Evolutionary conservation across 2,113 vertebrate species (phyloP), one percentile per base, ranked within the genome.

Genomic region (Todiramphus chloris): DNA sequence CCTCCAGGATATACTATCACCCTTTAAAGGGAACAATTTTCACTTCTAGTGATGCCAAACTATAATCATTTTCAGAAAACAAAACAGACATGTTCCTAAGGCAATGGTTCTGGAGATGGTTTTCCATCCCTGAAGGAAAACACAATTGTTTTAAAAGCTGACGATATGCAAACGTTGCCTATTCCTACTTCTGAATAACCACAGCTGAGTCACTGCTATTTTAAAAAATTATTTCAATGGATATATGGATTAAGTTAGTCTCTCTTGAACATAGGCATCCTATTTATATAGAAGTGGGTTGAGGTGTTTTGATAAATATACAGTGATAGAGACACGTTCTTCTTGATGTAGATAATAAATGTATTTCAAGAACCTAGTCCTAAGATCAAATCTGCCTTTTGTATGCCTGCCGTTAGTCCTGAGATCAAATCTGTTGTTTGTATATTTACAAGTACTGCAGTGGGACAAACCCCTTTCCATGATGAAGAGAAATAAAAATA

Each of bases 401-500:
- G 50, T 51, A 46, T 46, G 46, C 20, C 19, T 46, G 19, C 46
- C 50, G 25, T 12, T 25, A 25, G 50, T 51, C 23, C 50, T 51
- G 50, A 51, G 50, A 51, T 51, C 23, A 51, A 51, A 51, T 51
- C 48, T 50, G 21, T 11, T 50, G 48, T 50, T 50, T 56, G 8
- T 30, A 11, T 0, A 0, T 64, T 86, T 55, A 35, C 25, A 79
- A 60, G 11, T 44, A 53, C 7, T 3, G 3, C 17, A 76, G 39
- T 0, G 3, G 11, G 9, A 58, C 13, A 91, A 83, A 43, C 3
- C 2, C 2, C 3, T 53, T 94, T 78, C 31, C 21, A 27, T 46
- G 17, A 8, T 2, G 50, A 4, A 53, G 20, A 58, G 16, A 72
- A 84, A 44, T 3, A 37, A 60, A 80, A 80, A 46, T 59, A 77